These are phyloP conservation scores for Seriola aureovittata DNA, from an alignment of 2,113 vertebrate genomes.

Conservation along the genomic window DNA sequence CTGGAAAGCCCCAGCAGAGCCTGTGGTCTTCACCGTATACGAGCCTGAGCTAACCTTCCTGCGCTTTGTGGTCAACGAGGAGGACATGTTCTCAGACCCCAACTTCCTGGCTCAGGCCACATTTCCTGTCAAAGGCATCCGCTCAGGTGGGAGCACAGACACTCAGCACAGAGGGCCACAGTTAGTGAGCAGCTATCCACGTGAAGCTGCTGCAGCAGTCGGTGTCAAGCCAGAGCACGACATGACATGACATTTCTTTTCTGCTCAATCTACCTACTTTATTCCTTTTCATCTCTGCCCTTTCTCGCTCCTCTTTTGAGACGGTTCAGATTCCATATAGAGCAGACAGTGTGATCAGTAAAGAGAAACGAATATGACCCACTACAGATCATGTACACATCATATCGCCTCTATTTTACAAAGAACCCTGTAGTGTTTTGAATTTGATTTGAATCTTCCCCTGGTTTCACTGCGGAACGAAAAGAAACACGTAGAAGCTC, in stretches of 20 bases:
- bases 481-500: too few species aligned
- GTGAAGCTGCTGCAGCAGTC: neutral
- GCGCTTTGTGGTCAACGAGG: conserved; percentile 96
- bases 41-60: conserved; percentile 93
- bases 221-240: neutral
- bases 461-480: too few species aligned
- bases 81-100: conserved; percentile 99
- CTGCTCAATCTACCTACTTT: neutral
- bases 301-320: neutral
- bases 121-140: conserved; percentile 94
- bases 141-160: conserved; percentile 86
- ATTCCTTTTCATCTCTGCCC: neutral
- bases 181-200: neutral
- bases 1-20: conserved; percentile 89
- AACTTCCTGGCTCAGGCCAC: conserved; percentile 98
- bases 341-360: neutral
- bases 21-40: conserved; percentile 89
- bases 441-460: too few species aligned
- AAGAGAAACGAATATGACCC: neutral
- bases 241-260: neutral
- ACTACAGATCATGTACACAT: neutral
- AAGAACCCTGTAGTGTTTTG: too few species aligned
- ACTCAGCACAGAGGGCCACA: neutral
- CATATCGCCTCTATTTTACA: too few species aligned
- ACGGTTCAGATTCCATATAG: neutral